Evolutionary conservation across 2,797 vertebrate genomes (phyloP).

Genomic region (Toxotes lorentzi): DNA sequence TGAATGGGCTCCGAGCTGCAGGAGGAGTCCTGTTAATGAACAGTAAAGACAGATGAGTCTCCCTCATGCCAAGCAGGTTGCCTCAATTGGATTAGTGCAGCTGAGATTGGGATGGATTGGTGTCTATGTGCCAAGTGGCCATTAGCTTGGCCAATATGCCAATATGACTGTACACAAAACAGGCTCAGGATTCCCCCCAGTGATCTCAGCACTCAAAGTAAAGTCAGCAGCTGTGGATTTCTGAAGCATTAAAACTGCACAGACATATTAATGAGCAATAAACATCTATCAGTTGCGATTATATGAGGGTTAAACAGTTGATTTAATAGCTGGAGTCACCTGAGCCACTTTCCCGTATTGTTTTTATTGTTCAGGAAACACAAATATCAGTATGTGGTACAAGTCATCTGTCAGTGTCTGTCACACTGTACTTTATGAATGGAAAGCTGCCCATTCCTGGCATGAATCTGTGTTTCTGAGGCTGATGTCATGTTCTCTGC

Average conservation of each 20-base stretch:
- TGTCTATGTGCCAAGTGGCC: constrained; percentile 82
- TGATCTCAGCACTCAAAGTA: constrained; percentile 45
- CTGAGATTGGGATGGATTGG: constrained; percentile 79
- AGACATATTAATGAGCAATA: constrained; percentile 63
- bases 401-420: constrained; percentile 60
- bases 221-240: constrained; percentile 54
- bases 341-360: constrained; percentile 30
- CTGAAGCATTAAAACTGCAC: constrained; percentile 60
- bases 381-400: constrained; percentile 45
- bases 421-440: constrained; percentile 67
- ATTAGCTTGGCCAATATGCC: constrained; percentile 74
- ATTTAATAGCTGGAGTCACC: constrained; percentile 51
- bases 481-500: constrained; percentile 64
- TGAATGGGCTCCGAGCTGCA: constrained; percentile 60
- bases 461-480: constrained; percentile 47
- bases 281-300: constrained; percentile 64
- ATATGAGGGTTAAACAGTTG: constrained; percentile 43
- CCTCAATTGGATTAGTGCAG: constrained; percentile 82
- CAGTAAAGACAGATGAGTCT: constrained; percentile 82
- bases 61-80: constrained; percentile 80
- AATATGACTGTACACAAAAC: constrained; percentile 69
- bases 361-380: constrained; percentile 53
- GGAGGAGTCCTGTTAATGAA: constrained; percentile 78
- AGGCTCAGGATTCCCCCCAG: constrained; percentile 69
- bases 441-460: constrained; percentile 54